Evolutionary conservation across 1,140 invertebrate genomes (phyloP).

Genomic region (Danaus melanippus): DNA sequence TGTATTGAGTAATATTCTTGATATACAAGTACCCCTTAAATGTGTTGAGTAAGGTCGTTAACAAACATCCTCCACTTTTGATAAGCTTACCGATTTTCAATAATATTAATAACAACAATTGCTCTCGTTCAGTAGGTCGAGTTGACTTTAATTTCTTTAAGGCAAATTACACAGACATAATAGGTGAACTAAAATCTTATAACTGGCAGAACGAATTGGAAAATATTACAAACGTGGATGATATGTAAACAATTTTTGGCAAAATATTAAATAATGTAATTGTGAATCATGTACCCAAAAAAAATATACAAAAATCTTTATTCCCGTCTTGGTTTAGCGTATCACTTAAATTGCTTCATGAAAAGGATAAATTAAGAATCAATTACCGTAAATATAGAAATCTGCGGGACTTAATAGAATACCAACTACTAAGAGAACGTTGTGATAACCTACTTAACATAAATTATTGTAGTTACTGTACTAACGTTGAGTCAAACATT

Average conservation of each 20-base stretch:
- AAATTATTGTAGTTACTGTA: too few relatives aligned
- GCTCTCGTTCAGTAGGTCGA: neutral
- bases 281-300: conserved; percentile 5
- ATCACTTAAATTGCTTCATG: conserved; percentile 8
- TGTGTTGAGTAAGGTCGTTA: conserved; percentile 7
- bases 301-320: neutral
- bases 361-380: conserved; percentile 15
- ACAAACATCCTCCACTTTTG: too few relatives aligned
- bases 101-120: too few relatives aligned
- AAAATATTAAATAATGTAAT: conserved; percentile 7
- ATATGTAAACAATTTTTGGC: conserved; percentile 3
- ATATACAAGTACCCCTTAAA: conserved; percentile 3
- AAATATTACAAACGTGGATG: conserved; percentile 3
- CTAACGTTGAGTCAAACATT: too few relatives aligned
- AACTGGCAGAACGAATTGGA: conserved; percentile 7
- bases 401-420: too few relatives aligned
- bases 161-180: too few relatives aligned
- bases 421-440: too few relatives aligned
- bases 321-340: conserved; percentile 15
- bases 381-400: too few relatives aligned
- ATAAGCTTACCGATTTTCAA: too few relatives aligned
- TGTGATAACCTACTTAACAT: too few relatives aligned
- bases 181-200: conserved; percentile 2
- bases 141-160: too few relatives aligned
- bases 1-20: too few relatives aligned